Base-by-base conservation (phyloP, 2,797 vertebrate species). In the Leptodactylus fallax region DNA sequence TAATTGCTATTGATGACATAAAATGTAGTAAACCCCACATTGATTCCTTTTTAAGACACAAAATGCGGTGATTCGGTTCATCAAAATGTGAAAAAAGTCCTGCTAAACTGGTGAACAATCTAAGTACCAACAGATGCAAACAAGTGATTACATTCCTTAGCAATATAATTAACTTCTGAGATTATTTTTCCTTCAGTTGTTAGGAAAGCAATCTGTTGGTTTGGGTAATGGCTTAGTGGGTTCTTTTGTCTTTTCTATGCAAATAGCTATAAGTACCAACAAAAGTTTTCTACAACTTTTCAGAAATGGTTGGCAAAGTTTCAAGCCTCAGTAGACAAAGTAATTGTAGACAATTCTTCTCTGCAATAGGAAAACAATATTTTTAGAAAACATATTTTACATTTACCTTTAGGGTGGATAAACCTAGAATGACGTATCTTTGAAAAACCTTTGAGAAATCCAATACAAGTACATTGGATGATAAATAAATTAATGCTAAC, bases 121-220 rank as follows among this genome's bases (percentile, higher is more conserved):
- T 83, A 87, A 89, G 80, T 71, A 67, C 74, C 79, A 78, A 89
- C 88, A 89, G 88, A 89, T 89, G 88, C 80, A 89, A 89, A 89
- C 83, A 86, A 89, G 85, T 83, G 88, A 89, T 89, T 89, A 89
- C 85, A 86, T 89, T 89, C 80, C 79, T 82, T 83, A 82, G 88
- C 88, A 83, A 89, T 89, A 89, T 86, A 89, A 89, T 89, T 89
- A 89, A 87, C 72, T 89, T 89, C 84, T 83, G 60, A 86, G 85
- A 78, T 86, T 86, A 86, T 87, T 89, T 89, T 83, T 83, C 77
- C 79, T 86, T 89, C 74, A 86, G 85, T 74, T 89, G 88, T 86
- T 89, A 83, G 81, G 72, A 89, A 89, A 72, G 61, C 88, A 89
- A 89, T 89, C 85, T 89, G 88, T 83, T 89, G 85, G 80, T 72